Base-by-base conservation (phyloP, 2,797 vertebrate species). In the Rhinogobio ventralis region DNA sequence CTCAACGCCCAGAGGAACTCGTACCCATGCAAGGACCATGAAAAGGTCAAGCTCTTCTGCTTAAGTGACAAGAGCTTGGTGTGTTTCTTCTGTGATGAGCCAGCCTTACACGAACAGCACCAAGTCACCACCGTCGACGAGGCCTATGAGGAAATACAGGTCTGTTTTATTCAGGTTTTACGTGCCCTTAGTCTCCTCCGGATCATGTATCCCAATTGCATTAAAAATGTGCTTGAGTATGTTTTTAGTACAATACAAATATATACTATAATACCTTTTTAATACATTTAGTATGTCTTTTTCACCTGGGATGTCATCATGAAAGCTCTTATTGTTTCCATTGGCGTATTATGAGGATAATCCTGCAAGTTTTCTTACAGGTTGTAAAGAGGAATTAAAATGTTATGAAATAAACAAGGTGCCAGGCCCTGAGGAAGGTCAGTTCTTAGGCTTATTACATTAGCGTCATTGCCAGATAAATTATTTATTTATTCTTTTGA, bases 31-130 rank as follows among this genome's bases (percentile, higher is more conserved):
- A 97, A 98, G 91, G 97, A 98, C 92, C 97, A 98, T 78, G 97
- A 99, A 93, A 99, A 98, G 94, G 98, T 98, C 91, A 99, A 99
- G 94, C 97, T 99, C 90, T 99, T 99, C 95, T 99, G 98, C 94
- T 96, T 99, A 86, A 97, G 96, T 0, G 98, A 99, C 94, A 97
- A 98, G 60, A 96, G 95, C 8, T 93, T 99, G 55, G 96, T 99
- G 90, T 99, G 98, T 92, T 99, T 99, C 94, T 99, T 99, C 95
- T 99, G 98, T 0, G 98, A 99, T 23, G 96, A 98, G 88, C 97
- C 98, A 0, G 97, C 98, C 0, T 82, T 98, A 60, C 98, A 99
- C 71, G 97, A 99, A 93, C 98, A 98, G 92, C 98, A 99, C 92
- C 98, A 98, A 91, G 97, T 99, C 88, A 99, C 98, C 89, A 97